Conservation (phyloP, 1,140 invertebrate species). For the Drosophila lacteicornis region DNA sequence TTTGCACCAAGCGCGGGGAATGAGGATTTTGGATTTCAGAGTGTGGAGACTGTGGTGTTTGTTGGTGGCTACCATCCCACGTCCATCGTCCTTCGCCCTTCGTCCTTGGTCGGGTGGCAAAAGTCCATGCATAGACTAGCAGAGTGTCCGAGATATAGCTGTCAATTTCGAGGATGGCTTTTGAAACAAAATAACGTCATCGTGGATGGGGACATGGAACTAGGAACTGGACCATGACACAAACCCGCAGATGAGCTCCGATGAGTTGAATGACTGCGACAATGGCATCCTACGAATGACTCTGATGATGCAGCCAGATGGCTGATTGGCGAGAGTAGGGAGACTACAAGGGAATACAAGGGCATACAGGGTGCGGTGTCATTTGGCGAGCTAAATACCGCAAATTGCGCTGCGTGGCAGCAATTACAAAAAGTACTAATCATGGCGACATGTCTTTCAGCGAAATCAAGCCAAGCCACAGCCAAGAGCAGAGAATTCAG, state of each 20-base stretch:
- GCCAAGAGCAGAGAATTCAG: conserved; percentile 42
- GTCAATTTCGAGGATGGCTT: conserved; percentile 74
- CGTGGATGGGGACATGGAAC: conserved; percentile 11
- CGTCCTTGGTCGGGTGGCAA: neutral
- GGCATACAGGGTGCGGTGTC: conserved; percentile 43
- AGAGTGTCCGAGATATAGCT: conserved; percentile 45
- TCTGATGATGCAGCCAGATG: conserved; percentile 32
- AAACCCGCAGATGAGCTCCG: conserved; percentile 7
- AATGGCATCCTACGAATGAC: conserved; percentile 40
- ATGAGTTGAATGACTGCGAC: conserved; percentile 46
- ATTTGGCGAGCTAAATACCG: conserved; percentile 75
- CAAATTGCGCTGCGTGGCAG: conserved; percentile 76
- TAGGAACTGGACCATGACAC: conserved; percentile 1
- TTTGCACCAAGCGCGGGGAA: conserved; percentile 1
- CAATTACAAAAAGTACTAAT: conserved; percentile 81
- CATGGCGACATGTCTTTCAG: conserved; percentile 62
- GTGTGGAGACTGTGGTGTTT: conserved; percentile 2
- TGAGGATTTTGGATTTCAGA: conserved; percentile 6
- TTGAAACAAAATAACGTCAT: conserved; percentile 73
- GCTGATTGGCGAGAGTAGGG: neutral
- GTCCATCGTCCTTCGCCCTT: conserved; percentile 9
- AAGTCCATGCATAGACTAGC: conserved; percentile 45
- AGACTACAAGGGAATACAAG: neutral
- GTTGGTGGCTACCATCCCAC: neutral
- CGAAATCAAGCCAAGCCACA: conserved; percentile 59